A percentile compares a stretch with the other conserved stretches of the same genome.
These are phyloP conservation scores for Frankliniella fusca DNA, from an alignment of 2,888 invertebrate genomes.

Conservation along the genomic window DNA sequence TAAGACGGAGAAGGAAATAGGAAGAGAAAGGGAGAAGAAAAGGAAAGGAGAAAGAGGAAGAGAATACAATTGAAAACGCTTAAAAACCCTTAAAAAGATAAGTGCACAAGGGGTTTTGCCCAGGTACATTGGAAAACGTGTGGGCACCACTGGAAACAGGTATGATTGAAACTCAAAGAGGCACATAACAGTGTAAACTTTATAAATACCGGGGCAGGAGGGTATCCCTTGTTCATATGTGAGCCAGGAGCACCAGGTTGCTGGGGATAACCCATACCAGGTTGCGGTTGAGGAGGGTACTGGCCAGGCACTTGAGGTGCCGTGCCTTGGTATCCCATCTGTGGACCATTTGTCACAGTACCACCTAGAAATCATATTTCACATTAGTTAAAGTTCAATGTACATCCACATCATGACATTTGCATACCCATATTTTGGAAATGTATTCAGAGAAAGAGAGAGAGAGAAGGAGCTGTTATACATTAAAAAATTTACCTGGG, in stretches of 20 bases:
- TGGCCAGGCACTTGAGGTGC: slow-evolving; percentile 30
- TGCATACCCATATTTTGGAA: neutral
- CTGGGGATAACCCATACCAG: slow-evolving; percentile 40
- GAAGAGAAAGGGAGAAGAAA: too few species aligned
- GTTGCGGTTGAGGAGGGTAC: slow-evolving; percentile 37
- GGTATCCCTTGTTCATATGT: slow-evolving; percentile 39
- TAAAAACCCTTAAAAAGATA: too few species aligned
- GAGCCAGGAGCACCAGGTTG: slow-evolving; percentile 36
- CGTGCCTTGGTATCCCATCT: slow-evolving; percentile 31
- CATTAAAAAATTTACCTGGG: neutral
- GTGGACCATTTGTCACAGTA: slow-evolving; percentile 36
- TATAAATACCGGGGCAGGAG: slow-evolving; percentile 35
- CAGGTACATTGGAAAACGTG: too few species aligned
- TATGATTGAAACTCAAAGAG: too few species aligned
- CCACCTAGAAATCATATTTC: slow-evolving; percentile 31
- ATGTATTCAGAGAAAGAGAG: slow-evolving; percentile 21
- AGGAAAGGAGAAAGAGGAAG: too few species aligned
- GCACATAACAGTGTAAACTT: too few species aligned
- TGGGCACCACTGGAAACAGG: too few species aligned
- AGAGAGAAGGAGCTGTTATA: slow-evolving; percentile 4
- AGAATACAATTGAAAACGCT: too few species aligned
- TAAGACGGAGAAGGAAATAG: too few species aligned
- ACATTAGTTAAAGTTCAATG: neutral
- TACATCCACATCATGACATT: neutral
- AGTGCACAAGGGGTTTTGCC: too few species aligned